Base-by-base conservation (phyloP, 2,113 vertebrate genomes). In the Azemiops feae region DNA sequence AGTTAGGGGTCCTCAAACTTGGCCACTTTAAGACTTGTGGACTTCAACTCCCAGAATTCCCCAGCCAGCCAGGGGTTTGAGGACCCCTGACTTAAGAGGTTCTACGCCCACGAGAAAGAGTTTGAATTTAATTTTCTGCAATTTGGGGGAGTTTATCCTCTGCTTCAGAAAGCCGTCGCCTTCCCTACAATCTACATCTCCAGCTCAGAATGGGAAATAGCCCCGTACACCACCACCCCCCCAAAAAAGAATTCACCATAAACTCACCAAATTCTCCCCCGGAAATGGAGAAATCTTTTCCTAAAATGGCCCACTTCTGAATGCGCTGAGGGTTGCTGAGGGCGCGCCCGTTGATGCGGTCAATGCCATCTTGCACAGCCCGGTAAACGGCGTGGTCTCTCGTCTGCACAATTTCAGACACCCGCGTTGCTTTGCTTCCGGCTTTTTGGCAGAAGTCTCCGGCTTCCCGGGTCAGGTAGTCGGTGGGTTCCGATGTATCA, bases 231-330 rank as follows among this genome's bases (percentile, higher is more conserved):
- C 47, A 45, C 43, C 43, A 45, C 8, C 0, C 8, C 7, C 47
- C 8, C 47, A 50, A 50, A 50, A 45, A 47, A 50, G 12, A 43
- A 91, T 20, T 30, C 39, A 18, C 6, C 9, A 11, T 52, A 85
- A 9, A 45, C 97, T 97, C 97, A 98, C 98, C 98, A 87, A 99
- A 91, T 94, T 99, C 99, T 96, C 98, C 98, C 8, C 98, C 98
- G 0, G 97, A 96, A 94, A 99, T 97, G 60, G 98, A 99, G 92
- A 99, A 99, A 94, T 99, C 98, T 91, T 97, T 97, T 53, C 94
- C 93, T 10, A 99, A 96, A 74, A 99, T 90, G 18, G 89, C 97
- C 98, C 98, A 99, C 95, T 99, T 99, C 87, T 98, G 97, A 93
- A 99, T 97, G 90, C 97, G 97, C 10, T 99, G 98, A 88, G 98